phyloP scores from a whole-genome alignment of 2,888 invertebrate species.

The Xylophagus ater region DNA sequence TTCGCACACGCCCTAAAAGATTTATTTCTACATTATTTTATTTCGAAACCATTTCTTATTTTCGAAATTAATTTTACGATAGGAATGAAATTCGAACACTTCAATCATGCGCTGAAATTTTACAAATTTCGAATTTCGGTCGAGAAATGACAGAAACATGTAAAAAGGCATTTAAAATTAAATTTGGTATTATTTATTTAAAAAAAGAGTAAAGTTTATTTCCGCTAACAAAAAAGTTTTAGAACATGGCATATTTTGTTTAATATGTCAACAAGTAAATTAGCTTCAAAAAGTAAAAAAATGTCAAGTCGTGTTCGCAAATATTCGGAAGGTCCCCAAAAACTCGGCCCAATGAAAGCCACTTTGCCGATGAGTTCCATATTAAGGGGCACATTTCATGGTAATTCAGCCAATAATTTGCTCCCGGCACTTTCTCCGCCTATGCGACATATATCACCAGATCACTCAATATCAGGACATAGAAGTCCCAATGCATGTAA shows the following conservation, averaged over 20 bases:
- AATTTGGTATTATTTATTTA: no score
- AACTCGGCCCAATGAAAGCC: constrained; percentile 62
- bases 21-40: no score
- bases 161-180: no score
- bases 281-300: constrained; percentile 22
- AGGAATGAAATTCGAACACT: no score
- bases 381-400: constrained; percentile 41
- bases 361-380: constrained; percentile 65
- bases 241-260: constrained; percentile 6
- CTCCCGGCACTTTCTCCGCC: constrained; percentile 24
- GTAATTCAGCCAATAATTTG: constrained; percentile 30
- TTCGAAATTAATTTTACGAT: no score
- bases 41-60: no score
- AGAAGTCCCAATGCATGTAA: constrained; percentile 62
- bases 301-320: constrained; percentile 55
- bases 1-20: no score
- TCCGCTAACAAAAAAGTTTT: no score
- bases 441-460: constrained; percentile 59
- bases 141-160: no score
- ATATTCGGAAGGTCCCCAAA: constrained; percentile 47
- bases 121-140: no score
- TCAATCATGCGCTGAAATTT: no score
- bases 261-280: constrained; percentile 5
- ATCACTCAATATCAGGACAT: constrained; percentile 56
- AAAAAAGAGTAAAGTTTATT: no score